phyloP scores from a whole-genome alignment of 2,797 vertebrate species.

The Lutjanus argentimaculatus region DNA sequence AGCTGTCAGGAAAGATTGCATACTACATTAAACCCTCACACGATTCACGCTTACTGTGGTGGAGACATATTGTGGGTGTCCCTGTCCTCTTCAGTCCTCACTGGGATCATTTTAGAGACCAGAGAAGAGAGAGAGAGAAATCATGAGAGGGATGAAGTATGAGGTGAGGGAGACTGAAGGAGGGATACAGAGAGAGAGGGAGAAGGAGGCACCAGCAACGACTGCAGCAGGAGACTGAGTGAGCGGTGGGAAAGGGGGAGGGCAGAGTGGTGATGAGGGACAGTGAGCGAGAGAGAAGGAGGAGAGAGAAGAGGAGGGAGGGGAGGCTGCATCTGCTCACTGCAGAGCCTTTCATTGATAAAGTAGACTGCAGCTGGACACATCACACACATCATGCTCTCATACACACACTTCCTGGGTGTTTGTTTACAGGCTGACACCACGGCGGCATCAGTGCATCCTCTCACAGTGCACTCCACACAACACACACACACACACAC shows the following conservation, averaged over 20 bases:
- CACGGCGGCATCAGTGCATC: constrained; percentile 23
- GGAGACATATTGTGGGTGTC: constrained; percentile 19
- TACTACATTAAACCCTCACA: constrained; percentile 7
- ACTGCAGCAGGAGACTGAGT: constrained; percentile 75
- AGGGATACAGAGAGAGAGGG: constrained; percentile 7
- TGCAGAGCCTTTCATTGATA: constrained; percentile 84
- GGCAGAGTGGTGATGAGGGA: constrained; percentile 58
- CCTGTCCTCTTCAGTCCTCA: constrained; percentile 28
- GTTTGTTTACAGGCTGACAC: constrained; percentile 67
- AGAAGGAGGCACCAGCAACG: constrained; percentile 48
- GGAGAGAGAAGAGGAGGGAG: constrained; percentile 26
- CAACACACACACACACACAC: constrained; percentile 29
- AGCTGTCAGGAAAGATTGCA: constrained; percentile 17
- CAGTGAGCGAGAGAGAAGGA: constrained; percentile 42
- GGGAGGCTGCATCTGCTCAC: constrained; percentile 70
- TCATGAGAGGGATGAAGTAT: constrained; percentile 11
- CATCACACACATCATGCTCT: constrained; percentile 57
- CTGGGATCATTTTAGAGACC: constrained; percentile 30
- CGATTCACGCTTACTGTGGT: not conserved
- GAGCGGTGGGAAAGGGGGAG: constrained; percentile 56
- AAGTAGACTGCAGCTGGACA: constrained; percentile 77
- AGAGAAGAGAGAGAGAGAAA: constrained; percentile 8
- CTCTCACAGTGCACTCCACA: constrained; percentile 31
- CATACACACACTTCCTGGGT: constrained; percentile 59
- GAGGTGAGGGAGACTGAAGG: constrained; percentile 29